Percentiles rank a stretch among this genome's conserved stretches.
phyloP scores from a whole-genome alignment of 2,888 invertebrate species.

The Lepidocyrtoides sp. region DNA sequence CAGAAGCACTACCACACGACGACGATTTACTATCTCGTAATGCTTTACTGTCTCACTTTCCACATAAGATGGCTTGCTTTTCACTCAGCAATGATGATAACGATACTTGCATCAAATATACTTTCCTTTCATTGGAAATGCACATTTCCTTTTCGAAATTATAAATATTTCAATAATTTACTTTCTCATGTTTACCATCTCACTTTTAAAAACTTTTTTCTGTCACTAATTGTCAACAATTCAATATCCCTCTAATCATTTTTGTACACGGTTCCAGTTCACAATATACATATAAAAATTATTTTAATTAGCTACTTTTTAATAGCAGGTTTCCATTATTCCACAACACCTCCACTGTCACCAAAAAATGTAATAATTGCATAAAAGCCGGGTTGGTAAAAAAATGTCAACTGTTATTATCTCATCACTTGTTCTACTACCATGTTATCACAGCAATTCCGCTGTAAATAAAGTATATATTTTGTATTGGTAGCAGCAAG shows the following conservation, averaged over 20 bases:
- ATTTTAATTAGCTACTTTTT: not conserved
- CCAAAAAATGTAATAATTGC: constrained; percentile 1
- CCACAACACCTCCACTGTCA: constrained; percentile 42
- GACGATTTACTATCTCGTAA: not conserved
- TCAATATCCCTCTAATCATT: not conserved
- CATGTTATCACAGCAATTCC: constrained; percentile 23
- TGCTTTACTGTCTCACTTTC: constrained; percentile 23
- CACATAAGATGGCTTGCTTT: not conserved
- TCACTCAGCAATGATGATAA: not conserved
- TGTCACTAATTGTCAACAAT: too few species aligned
- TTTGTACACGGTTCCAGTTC: not conserved
- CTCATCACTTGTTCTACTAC: not conserved
- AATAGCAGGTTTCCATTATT: not conserved
- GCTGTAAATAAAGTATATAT: constrained; percentile 4
- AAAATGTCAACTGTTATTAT: constrained; percentile 59
- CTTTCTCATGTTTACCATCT: not conserved
- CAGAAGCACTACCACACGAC: not conserved
- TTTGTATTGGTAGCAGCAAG: constrained; percentile 37
- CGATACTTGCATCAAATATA: too few species aligned
- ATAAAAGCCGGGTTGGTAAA: constrained; percentile 59
- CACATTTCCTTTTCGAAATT: too few species aligned
- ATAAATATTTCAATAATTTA: not conserved
- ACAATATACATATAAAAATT: too few species aligned
- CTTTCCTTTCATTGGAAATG: too few species aligned
- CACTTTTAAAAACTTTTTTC: not conserved